Percentiles rank a stretch among this genome's conserved stretches.
These are phyloP conservation scores for Xerus rutilus DNA, from an alignment of 2,797 vertebrate species.

Conservation along the genomic window DNA sequence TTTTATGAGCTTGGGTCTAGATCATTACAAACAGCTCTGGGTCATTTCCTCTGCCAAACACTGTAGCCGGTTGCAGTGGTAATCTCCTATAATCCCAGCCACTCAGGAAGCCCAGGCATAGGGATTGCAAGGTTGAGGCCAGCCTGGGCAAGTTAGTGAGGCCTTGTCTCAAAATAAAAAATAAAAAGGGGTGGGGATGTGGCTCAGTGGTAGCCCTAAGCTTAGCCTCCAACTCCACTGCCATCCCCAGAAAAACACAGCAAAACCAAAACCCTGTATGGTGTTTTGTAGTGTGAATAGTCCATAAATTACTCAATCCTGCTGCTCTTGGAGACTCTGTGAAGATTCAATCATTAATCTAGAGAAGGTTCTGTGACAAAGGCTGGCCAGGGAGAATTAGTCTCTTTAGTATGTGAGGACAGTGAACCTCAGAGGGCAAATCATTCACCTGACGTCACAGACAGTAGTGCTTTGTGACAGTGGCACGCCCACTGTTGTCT, in stretches of 20 bases:
- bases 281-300: not conserved
- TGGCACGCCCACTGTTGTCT: not conserved
- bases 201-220: no score
- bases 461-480: not conserved
- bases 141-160: no score
- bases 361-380: not conserved
- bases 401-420: not conserved
- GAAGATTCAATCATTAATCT: slow-evolving; percentile 30
- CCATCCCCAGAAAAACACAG: no score
- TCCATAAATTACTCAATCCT: not conserved
- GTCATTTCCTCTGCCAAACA: not conserved
- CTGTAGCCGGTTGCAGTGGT: no score
- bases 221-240: no score
- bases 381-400: not conserved
- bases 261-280: not conserved
- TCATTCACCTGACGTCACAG: not conserved
- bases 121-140: no score
- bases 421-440: not conserved
- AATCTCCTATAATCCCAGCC: no score
- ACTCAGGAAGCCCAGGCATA: no score
- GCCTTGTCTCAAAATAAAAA: no score
- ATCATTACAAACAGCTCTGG: not conserved
- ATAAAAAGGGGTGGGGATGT: no score
- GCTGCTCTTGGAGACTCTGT: not conserved
- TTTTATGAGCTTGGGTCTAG: not conserved